phyloP scores from a whole-genome alignment of 2,113 vertebrate species.

The Girardinichthys multiradiatus region DNA sequence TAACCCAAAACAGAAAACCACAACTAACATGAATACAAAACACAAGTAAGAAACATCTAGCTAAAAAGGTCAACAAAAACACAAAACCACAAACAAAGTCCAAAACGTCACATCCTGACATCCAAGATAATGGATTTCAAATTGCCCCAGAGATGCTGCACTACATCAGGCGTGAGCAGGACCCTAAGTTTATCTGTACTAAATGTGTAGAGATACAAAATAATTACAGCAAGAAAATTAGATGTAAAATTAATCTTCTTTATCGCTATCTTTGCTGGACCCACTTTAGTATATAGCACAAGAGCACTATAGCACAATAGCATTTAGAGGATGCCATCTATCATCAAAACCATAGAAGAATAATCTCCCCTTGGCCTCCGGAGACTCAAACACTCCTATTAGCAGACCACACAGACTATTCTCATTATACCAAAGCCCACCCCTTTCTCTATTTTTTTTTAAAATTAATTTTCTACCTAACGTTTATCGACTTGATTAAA shows the following conservation, averaged over 20 bases:
- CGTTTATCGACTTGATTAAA: conserved; percentile 70
- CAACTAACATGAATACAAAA: too few species aligned
- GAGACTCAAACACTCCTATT: conserved; percentile 14
- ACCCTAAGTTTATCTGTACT: conserved; percentile 24
- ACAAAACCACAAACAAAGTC: too few species aligned
- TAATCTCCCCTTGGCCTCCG: conserved; percentile 36
- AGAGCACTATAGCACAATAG: conserved; percentile 27
- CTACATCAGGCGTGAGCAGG: conserved; percentile 6
- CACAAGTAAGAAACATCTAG: too few species aligned
- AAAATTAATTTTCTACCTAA: conserved; percentile 52
- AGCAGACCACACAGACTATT: conserved; percentile 44
- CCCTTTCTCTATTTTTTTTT: conserved; percentile 14
- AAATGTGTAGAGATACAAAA: conserved; percentile 21
- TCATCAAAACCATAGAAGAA: conserved; percentile 45
- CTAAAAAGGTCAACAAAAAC: too few species aligned
- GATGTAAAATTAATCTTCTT: conserved; percentile 43
- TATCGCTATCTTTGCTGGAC: conserved; percentile 19
- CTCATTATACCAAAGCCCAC: conserved; percentile 39
- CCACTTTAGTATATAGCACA: conserved; percentile 1
- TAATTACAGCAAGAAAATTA: conserved; percentile 31
- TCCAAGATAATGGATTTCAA: conserved; percentile 32
- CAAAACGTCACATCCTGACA: too few species aligned
- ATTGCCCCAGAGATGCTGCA: conserved; percentile 20
- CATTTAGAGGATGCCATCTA: conserved; percentile 49
- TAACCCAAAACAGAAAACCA: too few species aligned